These are phyloP conservation scores for Actenoides lindsayi DNA, from an alignment of 2,113 vertebrate species.

Conservation along the genomic window DNA sequence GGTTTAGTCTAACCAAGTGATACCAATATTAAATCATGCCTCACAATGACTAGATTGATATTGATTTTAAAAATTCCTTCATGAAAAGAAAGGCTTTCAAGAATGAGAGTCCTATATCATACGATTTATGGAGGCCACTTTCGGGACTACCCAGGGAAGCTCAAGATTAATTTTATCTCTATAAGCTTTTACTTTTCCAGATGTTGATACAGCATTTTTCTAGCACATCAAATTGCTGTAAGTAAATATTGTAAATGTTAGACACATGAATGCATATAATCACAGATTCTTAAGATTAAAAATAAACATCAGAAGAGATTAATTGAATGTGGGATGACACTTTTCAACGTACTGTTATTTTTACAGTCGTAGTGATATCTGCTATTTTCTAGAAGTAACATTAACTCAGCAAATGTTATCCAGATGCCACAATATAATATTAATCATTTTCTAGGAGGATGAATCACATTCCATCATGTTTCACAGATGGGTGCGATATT, in stretches of 20 bases:
- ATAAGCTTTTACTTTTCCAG: not conserved
- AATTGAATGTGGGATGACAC: not conserved
- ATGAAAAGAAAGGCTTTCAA: not conserved
- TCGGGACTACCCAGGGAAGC: not conserved
- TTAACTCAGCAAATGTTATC: constrained; percentile 21
- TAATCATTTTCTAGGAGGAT: constrained; percentile 9
- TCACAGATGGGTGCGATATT: not conserved
- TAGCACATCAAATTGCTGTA: not conserved
- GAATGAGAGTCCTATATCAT: not conserved
- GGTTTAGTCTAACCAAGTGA: not conserved
- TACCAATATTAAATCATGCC: not conserved
- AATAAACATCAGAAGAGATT: not conserved
- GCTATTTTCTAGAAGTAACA: not conserved
- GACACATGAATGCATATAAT: not conserved
- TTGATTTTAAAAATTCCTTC: not conserved
- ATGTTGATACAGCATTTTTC: not conserved
- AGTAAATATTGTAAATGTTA: not conserved
- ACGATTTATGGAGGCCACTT: not conserved
- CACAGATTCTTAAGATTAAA: not conserved
- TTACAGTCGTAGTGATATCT: not conserved
- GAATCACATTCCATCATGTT: not conserved
- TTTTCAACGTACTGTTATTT: not conserved
- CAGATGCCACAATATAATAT: constrained; percentile 21
- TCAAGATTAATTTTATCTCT: not conserved
- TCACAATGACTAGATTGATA: not conserved